Conservation (phyloP, 1,140 invertebrate species). For the Pseudomyrmex concolor region DNA sequence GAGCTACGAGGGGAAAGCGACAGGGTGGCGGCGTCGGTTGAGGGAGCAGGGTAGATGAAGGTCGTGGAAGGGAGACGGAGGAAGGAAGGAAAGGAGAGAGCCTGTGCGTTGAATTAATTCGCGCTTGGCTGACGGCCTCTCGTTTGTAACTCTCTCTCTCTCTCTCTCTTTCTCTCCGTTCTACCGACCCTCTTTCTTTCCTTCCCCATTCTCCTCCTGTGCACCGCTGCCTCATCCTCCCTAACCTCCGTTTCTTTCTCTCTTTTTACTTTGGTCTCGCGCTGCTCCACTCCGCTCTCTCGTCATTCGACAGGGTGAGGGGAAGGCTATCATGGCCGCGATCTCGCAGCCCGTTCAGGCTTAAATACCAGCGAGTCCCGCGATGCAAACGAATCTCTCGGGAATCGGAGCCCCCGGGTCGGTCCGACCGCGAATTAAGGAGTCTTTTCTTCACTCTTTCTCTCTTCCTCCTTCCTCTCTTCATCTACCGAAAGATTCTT, state of each 20-base stretch:
- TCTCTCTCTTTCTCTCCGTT: conserved; percentile 38
- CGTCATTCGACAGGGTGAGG: conserved; percentile 44
- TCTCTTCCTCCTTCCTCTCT: conserved; percentile 6
- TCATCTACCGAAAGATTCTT: conserved; percentile 19
- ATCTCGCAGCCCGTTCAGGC: conserved; percentile 65
- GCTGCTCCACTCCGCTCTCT: conserved; percentile 41
- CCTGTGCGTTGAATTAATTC: conserved; percentile 80
- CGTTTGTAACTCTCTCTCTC: conserved; percentile 73
- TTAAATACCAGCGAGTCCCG: conserved; percentile 69
- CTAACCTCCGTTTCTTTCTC: conserved; percentile 38
- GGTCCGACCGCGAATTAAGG: conserved; percentile 68
- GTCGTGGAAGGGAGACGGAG: conserved; percentile 33
- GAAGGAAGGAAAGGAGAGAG: conserved; percentile 56
- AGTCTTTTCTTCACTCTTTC: conserved; percentile 49
- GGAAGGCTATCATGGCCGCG: conserved; percentile 68
- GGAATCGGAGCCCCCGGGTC: conserved; percentile 66
- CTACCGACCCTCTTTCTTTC: conserved; percentile 54
- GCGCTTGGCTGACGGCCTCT: conserved; percentile 78
- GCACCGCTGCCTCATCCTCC: conserved; percentile 44
- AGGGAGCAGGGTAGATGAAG: conserved; percentile 27
- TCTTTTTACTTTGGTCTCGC: conserved; percentile 32
- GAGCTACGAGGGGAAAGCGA: conserved; percentile 72
- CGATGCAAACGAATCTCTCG: conserved; percentile 77
- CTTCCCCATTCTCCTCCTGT: conserved; percentile 59
- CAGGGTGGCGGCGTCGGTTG: conserved; percentile 51